These are phyloP conservation scores for Aphelinus atriplicis DNA, from an alignment of 1,140 invertebrate genomes.

Conservation along the genomic window DNA sequence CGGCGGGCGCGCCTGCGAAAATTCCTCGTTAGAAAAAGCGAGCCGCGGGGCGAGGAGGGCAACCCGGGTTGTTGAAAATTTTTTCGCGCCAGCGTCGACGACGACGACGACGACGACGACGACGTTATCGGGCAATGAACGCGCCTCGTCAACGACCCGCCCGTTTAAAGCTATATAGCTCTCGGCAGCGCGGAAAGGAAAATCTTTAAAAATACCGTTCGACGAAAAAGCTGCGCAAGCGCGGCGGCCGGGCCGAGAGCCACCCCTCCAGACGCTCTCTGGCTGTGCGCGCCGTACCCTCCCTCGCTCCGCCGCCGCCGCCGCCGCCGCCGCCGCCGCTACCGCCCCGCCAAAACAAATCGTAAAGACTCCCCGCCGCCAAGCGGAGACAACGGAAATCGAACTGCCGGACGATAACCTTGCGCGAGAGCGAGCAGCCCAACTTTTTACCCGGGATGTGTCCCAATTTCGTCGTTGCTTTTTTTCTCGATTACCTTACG, in stretches of 20 bases:
- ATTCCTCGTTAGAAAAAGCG: conserved; percentile 10
- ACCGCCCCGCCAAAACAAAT: conserved; percentile 56
- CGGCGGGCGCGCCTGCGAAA: neutral
- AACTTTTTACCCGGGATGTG: neutral
- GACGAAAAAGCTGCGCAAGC: conserved; percentile 52
- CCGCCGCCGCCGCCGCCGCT: conserved; percentile 36
- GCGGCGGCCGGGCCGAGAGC: conserved; percentile 21
- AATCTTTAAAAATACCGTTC: conserved; percentile 60
- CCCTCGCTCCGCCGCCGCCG: neutral
- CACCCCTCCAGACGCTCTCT: neutral
- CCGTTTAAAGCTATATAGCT: conserved; percentile 45
- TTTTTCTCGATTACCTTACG: neutral
- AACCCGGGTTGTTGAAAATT: conserved; percentile 35
- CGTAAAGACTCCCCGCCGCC: conserved; percentile 51
- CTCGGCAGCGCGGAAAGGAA: conserved; percentile 48
- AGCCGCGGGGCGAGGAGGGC: neutral
- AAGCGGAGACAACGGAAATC: conserved; percentile 37
- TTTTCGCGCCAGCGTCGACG: conserved; percentile 8
- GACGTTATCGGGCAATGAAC: conserved; percentile 43
- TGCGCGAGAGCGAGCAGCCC: neutral
- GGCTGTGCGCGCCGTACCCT: neutral
- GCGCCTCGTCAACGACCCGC: conserved; percentile 44
- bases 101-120: conserved; percentile 23
- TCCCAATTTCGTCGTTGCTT: no score
- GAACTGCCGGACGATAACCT: conserved; percentile 40